Evolutionary conservation across 1,140 invertebrate genomes (phyloP).

Genomic region (Hyphantria cunea): DNA sequence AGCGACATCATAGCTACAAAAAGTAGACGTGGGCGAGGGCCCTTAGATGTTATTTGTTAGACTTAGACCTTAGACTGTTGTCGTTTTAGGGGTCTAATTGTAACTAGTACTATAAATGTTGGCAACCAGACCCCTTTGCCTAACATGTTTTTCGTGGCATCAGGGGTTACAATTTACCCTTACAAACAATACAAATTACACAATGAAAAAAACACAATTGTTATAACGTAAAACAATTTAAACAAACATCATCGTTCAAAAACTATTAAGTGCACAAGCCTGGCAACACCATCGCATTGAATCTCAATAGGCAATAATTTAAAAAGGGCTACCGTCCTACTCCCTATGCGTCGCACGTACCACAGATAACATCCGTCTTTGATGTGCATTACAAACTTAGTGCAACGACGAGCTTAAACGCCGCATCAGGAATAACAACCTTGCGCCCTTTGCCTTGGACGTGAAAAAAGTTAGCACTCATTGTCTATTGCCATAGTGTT

Average conservation of each 20-base stretch:
- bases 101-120: too few species aligned
- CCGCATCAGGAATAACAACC: constrained; percentile 23
- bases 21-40: too few species aligned
- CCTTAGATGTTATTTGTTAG: too few species aligned
- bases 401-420: constrained; percentile 3
- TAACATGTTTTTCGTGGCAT: too few species aligned
- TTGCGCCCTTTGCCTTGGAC: constrained; percentile 24
- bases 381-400: constrained; percentile 24
- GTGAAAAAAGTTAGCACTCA: constrained; percentile 5
- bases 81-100: too few species aligned
- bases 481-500: constrained; percentile 20
- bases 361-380: constrained; percentile 34
- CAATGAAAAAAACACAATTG: too few species aligned
- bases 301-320: constrained; percentile 13
- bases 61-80: too few species aligned
- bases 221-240: neutral
- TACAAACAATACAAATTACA: too few species aligned
- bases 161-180: too few species aligned
- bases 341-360: constrained; percentile 23
- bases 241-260: neutral
- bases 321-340: constrained; percentile 17
- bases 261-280: neutral
- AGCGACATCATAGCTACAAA: too few species aligned
- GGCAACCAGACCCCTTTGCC: too few species aligned
- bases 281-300: neutral